Evolutionary conservation across 2,797 vertebrate species (phyloP), one percentile per base, ranked within the genome.

Genomic region (Neomorphus geoffroyi): DNA sequence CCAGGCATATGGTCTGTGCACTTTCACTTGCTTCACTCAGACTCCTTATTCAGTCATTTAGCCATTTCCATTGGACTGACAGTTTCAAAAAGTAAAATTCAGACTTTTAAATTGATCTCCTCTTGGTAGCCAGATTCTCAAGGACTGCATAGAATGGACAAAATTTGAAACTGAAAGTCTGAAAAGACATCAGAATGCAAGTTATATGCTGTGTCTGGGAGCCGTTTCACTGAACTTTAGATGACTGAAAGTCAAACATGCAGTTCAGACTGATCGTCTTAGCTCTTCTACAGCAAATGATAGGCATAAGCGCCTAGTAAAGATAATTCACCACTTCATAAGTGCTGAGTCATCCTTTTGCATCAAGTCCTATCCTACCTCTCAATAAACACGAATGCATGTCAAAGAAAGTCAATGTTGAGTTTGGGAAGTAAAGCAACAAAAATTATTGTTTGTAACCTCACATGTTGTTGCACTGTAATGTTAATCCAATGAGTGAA

Each of bases 201-300:
- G 35, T 12, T 39, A 14, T 4, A 2, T 1, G 1, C 22, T 22
- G 11, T 32, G 9, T 24, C 33, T 66, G 28, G 37, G 53, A 86
- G 35, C 12, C 0, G 0, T 39, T 73, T 66, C 43, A 39, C 27
- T 43, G 64, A 51, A 30, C 30, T 50, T 69, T 11, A 61, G 32
- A 32, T 11, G 19, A 23, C 32, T 21, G 10, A 35, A 85, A 90
- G 35, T 51, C 43, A 73, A 86, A 73, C 4, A 9, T 30, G 8
- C 39, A 9, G 2, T 61, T 62, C 27, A 43, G 13, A 4, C 11
- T 48, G 26, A 8, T 32, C 2, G 0, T 50, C n/a, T 39, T 27
- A 27, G 28, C 14, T 57, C 32, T 72, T 50, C 32, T 30, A 22
- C 8, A 54, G 33, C 51, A 74, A 75, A 60, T 21, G 33, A 78